Evolutionary conservation across 2,797 vertebrate species (phyloP), one percentile per base, ranked within the genome.

Genomic region (Molothrus aeneus): DNA sequence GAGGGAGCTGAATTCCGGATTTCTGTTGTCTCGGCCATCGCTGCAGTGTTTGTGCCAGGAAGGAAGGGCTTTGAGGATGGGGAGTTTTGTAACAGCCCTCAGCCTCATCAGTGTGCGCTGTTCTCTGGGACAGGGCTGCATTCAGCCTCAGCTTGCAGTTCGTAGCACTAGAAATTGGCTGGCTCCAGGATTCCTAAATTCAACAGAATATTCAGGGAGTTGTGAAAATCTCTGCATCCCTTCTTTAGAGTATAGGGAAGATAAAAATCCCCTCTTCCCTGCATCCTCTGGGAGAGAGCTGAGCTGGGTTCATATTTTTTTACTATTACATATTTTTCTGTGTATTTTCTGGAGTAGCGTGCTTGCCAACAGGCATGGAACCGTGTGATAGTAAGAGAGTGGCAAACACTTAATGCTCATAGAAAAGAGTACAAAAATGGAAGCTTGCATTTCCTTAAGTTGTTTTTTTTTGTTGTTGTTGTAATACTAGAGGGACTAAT

Each of bases 21-120:
- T 43, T 69, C 60, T 1, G 2, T 64, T 86, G 34, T 14, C 48
- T 71, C 0, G 0, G 61, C 45, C 9, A 1, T 54, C 0, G 0
- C 57, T 82, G 64, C 28, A 7, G 4, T 43, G 60, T 63, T 73
- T 56, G 61, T 74, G 78, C 31, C 53, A 48, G 65, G 88, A 83
- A 91, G 82, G 43, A 66, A 90, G 65, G 42, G 42, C 69, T 90
- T 64, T 83, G 53, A 29, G 38, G 36, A 18, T 0, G 2, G 8
- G 31, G 54, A 50, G 42, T 73, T 92, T 80, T 88, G 69, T 77
- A 73, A 66, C 12, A 68, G 51, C 24, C 0, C 7, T 63, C 64
- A 63, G 1, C 47, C 25, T 56, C 7, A 1, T 59, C 43, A 17
- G 17, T 48, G 45, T 2, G 0, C 17, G 1, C n/a, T 75, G 60